phyloP scores from a whole-genome alignment of 2,888 invertebrate genomes.

The Nemurella pictetii region DNA sequence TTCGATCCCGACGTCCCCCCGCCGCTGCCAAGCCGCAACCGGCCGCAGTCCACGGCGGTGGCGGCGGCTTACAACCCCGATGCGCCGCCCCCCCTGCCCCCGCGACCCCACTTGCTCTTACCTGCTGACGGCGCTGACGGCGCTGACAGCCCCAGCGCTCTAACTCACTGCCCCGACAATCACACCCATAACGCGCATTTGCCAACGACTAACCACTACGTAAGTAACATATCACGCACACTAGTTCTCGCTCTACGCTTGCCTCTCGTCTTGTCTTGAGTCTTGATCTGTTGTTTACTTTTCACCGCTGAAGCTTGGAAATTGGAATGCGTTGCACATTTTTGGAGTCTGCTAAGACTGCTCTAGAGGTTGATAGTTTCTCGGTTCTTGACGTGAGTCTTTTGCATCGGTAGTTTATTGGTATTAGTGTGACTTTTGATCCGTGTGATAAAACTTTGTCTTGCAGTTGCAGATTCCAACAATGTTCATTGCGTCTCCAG shows the following conservation, averaged over 20 bases:
- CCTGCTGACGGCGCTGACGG: slow-evolving; percentile 48
- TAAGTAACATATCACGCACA: slow-evolving; percentile 51
- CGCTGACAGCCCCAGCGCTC: slow-evolving; percentile 34
- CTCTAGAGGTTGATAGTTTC: not conserved
- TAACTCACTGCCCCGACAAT: slow-evolving; percentile 37
- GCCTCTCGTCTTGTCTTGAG: slow-evolving; percentile 4
- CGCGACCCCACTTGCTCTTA: slow-evolving; percentile 55
- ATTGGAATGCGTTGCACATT: slow-evolving; percentile 12
- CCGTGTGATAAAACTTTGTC: not conserved
- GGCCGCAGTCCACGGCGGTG: slow-evolving; percentile 27
- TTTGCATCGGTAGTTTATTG: not conserved
- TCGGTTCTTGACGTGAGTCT: not conserved
- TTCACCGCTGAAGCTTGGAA: not conserved
- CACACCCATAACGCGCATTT: slow-evolving; percentile 35
- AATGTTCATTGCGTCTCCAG: not conserved
- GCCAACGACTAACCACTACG: slow-evolving; percentile 51
- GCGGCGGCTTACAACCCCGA: slow-evolving; percentile 37
- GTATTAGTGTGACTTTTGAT: not conserved
- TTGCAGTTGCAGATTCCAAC: not conserved
- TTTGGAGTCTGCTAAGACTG: not conserved
- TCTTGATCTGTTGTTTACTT: not conserved
- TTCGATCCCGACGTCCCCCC: slow-evolving; percentile 44
- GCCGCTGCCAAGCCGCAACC: slow-evolving; percentile 45
- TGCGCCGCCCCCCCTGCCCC: slow-evolving; percentile 37
- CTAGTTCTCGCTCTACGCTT: not conserved